Evolutionary conservation across 2,113 vertebrate species (phyloP).

Genomic region (Saccopteryx leptura): DNA sequence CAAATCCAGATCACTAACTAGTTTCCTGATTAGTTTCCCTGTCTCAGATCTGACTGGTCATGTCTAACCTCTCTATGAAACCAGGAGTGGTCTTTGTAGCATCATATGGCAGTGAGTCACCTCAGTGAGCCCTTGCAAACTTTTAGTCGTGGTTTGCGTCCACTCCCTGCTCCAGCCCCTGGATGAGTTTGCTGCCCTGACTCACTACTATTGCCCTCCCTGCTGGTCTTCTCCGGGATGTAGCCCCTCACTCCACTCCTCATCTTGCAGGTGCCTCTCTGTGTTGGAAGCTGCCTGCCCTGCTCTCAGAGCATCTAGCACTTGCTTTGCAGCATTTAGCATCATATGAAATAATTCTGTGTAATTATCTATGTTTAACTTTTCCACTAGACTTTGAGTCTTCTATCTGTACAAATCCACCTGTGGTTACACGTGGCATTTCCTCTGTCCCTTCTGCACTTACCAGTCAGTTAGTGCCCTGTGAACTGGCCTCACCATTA

Average conservation of each 20-base stretch:
- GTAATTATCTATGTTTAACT: background rate
- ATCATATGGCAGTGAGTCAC: background rate
- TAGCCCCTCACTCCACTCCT: background rate
- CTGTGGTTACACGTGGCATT: background rate
- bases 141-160: background rate
- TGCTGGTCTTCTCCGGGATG: background rate
- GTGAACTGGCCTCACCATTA: background rate
- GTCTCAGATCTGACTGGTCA: background rate
- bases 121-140: background rate
- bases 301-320: background rate
- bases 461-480: background rate
- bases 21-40: background rate
- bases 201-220: background rate
- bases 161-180: background rate
- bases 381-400: background rate
- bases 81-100: background rate
- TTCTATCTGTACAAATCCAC: background rate
- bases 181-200: background rate
- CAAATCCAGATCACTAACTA: background rate
- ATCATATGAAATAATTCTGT: background rate
- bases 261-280: background rate
- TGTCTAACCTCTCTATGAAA: background rate
- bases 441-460: background rate
- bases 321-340: background rate
- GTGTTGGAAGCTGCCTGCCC: background rate